Evolutionary conservation across 1,140 invertebrate species (phyloP), one percentile per base, ranked within the genome.

Genomic region (Pygmarrhopalites habei): DNA sequence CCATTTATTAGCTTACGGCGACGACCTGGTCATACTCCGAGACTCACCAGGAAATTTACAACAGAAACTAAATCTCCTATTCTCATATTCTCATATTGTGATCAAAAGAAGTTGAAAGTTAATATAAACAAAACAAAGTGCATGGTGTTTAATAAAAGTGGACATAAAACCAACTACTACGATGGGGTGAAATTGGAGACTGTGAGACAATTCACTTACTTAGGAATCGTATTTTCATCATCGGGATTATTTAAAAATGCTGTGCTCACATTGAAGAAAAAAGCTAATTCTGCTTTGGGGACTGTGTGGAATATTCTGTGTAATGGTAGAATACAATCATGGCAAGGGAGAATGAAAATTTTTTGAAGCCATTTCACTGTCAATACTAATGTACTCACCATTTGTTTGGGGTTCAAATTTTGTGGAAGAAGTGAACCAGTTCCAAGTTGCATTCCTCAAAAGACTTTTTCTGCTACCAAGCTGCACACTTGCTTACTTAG

Each of bases 101-200:
- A n/a, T 15, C 0, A 3, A 0, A 43, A 53, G 3, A 7, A 43
- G 5, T 17, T 64, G 7, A 39, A 41, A 26, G 62, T 64, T 0
- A 64, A 64, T n/a, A 44, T 29, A 26, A n/a, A 7, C 1, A 64
- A 64, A 46, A 64, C 62, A 10, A 53, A 64, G 29, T 21, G 57
- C 10, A 53, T 64, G n/a, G 12, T 55, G 0, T 64, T 58, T 46
- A 17, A 32, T 5, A 55, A 28, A 51, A 21, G 43, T 3, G 59
- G 58, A 5, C 5, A 43, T 12, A 14, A 51, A 1, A 17, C 17
- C 19, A 58, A 56, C 44, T 21, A 5, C 0, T 66, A 58, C 32
- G 23, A 52, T 3, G 28, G 21, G 2, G 14, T 46, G 23, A 1
- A 14, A 43, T n/a, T 66, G 5, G 47, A 66, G 15, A 46, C 44